phyloP scores from a whole-genome alignment of 2,113 vertebrate species.

The Saguinus imperator region DNA sequence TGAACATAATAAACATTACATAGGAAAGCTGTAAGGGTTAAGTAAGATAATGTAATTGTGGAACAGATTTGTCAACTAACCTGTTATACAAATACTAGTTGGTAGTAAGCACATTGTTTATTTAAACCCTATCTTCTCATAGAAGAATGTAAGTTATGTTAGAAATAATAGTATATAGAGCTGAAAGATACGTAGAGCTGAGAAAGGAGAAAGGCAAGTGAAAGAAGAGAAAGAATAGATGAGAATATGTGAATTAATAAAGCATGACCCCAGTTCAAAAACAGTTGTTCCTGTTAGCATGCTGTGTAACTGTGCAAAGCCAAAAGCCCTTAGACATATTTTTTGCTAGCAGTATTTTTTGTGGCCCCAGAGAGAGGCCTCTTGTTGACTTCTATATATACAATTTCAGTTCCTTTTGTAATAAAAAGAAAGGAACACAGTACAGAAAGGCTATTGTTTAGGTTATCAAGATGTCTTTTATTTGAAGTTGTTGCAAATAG shows the following conservation, averaged over 20 bases:
- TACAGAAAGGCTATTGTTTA: not conserved
- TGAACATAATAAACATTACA: not conserved
- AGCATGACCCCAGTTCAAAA: not conserved
- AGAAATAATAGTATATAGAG: not conserved
- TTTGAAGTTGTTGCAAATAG: not conserved
- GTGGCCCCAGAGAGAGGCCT: not conserved
- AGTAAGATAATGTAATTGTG: conserved; percentile 6
- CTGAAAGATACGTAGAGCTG: not conserved
- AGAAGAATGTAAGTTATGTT: conserved; percentile 5
- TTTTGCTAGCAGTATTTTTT: not conserved
- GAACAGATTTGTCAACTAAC: conserved; percentile 20
- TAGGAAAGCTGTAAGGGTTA: not conserved
- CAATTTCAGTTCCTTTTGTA: not conserved
- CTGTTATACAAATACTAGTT: conserved; percentile 57
- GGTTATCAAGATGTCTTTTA: not conserved
- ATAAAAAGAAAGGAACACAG: not conserved
- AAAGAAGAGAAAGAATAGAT: not conserved
- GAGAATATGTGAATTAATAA: not conserved
- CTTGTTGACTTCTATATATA: not conserved
- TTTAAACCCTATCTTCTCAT: conserved; percentile 37
- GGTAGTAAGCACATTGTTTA: conserved; percentile 50
- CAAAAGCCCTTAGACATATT: not conserved
- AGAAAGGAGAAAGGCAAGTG: not conserved
- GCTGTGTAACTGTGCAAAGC: not conserved
- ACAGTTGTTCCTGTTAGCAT: not conserved